Base-by-base conservation (phyloP, 2,797 vertebrate species). In the Rhinichthys osculus region DNA sequence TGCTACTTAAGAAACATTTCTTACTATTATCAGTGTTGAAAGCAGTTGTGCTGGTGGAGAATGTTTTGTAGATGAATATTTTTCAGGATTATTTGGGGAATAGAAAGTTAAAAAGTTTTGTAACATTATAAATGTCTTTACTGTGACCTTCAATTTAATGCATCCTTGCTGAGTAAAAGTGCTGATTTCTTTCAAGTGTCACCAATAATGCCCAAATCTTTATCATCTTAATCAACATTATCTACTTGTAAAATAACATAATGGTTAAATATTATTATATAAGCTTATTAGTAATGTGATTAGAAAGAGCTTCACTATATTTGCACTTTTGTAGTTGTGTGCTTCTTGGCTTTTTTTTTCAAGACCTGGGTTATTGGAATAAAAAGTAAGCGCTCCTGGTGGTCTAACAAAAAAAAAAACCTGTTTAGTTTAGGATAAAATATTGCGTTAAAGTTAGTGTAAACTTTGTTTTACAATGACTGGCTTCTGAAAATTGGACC, bases 361-460 rank as follows among this genome's bases (percentile, higher is more conserved):
- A 73, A 59, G n/a, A 35, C 66, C 81, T 47, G 10, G 52, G 52
- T 44, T 42, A 62, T 82, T 44, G 70, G 11, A 83, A 64, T 85
- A 78, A 79, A 70, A 71, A 13, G 19, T 44, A 79, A 79, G 27
- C 30, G 3, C 19, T 47, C 50, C 57, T 50, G 83, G 66, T 70
- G 74, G 77, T 59, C 76, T 47, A 84, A 70, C 73, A 78, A 40
- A 84, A 77, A 73, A 73, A 62, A 7, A 19, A 19, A 1, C 66
- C 33, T 86, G 79, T 87, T 87, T 79, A 72, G 73, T 62, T 79
- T 85, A 10, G 47, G 7, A 52, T 84, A 30, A 77, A 67, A 84
- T 77, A 67, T 69, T 54, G 78, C 23, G 35, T 72, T 47, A 72
- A 72, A 72, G 38, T 52, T 66, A 27, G 14, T 66, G 57, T 83